Conservation (phyloP, 2,113 vertebrate genomes). For the Cheirogaleus medius region DNA sequence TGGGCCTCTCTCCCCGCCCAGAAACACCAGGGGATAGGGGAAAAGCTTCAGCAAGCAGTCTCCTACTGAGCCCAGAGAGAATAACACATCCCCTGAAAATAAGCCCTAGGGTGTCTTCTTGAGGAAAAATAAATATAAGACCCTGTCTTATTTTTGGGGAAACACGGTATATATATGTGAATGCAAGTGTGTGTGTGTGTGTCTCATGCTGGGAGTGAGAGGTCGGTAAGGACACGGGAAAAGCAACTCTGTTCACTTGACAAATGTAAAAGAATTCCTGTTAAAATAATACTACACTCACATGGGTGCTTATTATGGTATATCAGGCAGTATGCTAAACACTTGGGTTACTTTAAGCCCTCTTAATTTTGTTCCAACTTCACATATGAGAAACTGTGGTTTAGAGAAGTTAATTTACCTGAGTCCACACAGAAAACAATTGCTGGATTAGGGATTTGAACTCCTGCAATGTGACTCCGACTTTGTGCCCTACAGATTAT, state of each 20-base stretch:
- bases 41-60: too few species aligned
- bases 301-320: neutral
- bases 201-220: neutral
- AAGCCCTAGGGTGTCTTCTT: too few species aligned
- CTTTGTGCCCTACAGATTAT: neutral
- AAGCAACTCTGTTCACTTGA: neutral
- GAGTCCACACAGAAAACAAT: neutral
- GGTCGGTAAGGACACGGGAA: neutral
- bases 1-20: too few species aligned
- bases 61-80: too few species aligned
- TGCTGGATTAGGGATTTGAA: neutral
- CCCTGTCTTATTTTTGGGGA: too few species aligned
- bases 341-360: neutral
- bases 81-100: too few species aligned
- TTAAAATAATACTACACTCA: neutral
- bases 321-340: neutral
- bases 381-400: neutral
- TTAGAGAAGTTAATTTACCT: neutral
- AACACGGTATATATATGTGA: too few species aligned
- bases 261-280: neutral
- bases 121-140: too few species aligned
- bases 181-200: neutral
- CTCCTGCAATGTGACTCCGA: neutral
- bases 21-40: too few species aligned
- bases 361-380: constrained; percentile 14